Percentiles rank a stretch among this genome's conserved stretches.
These are phyloP conservation scores for Ceratina japonica DNA, from an alignment of 1,140 invertebrate genomes.

Conservation along the genomic window DNA sequence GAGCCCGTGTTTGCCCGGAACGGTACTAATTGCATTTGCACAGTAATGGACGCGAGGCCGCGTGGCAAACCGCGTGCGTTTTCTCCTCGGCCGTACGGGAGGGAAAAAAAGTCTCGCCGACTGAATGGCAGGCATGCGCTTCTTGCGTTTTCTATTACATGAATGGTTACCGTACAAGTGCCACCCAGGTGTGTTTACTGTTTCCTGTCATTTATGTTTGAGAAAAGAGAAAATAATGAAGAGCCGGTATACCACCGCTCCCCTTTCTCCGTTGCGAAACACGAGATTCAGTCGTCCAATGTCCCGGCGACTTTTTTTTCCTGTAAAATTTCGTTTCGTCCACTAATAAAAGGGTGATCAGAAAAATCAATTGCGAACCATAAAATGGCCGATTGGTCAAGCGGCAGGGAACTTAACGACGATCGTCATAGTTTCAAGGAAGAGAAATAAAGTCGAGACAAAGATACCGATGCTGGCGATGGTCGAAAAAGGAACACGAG, in stretches of 20 bases:
- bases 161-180: neutral
- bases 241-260: neutral
- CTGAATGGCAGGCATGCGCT: constrained; percentile 29
- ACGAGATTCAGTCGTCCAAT: too few relatives aligned
- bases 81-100: constrained; percentile 16
- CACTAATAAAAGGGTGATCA: too few relatives aligned
- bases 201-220: constrained; percentile 5
- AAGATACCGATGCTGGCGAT: neutral
- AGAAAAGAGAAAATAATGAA: neutral
- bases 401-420: too few relatives aligned
- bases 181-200: constrained; percentile 5
- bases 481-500: neutral
- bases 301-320: too few relatives aligned
- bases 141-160: constrained; percentile 33
- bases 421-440: too few relatives aligned
- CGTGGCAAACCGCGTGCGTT: constrained; percentile 46
- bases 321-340: too few relatives aligned
- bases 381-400: too few relatives aligned
- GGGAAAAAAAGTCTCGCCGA: constrained; percentile 26
- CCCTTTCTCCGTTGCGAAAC: neutral
- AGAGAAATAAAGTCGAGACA: neutral
- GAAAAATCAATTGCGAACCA: too few relatives aligned
- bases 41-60: constrained; percentile 70
- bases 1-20: constrained; percentile 59
- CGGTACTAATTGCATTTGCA: constrained; percentile 76